Evolutionary conservation across 2,888 invertebrate species (phyloP).

Genomic region (Drosophila lutescens): DNA sequence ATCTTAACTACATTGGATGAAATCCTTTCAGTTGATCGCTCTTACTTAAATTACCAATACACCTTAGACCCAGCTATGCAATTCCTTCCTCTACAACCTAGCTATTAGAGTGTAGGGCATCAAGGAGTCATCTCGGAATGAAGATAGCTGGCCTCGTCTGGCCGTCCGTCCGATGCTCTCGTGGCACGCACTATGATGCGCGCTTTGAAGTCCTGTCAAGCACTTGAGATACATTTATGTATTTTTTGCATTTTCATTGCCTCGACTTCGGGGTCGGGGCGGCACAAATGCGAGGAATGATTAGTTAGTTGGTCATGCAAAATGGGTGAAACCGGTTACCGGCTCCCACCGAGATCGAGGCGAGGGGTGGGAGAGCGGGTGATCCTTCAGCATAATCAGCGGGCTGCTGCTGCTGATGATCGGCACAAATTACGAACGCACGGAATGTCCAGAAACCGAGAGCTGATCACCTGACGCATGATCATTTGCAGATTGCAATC

Average conservation of each 20-base stretch:
- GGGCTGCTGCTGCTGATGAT: constrained; percentile 51
- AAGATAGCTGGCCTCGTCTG: constrained; percentile 38
- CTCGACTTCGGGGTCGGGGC: constrained; percentile 32
- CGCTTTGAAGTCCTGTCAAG: constrained; percentile 80
- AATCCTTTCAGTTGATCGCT: no score
- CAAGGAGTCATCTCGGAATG: constrained; percentile 2
- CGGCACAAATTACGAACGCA: constrained; percentile 70
- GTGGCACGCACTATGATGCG: constrained; percentile 78
- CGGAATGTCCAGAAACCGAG: constrained; percentile 61
- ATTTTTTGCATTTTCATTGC: constrained; percentile 79
- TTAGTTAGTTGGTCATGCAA: constrained; percentile 76
- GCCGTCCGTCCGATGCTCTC: constrained; percentile 52
- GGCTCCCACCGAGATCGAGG: constrained; percentile 9
- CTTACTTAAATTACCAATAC: no score
- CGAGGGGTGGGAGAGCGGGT: constrained; percentile 5
- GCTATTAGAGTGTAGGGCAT: constrained; percentile 12
- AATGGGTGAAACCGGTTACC: constrained; percentile 74
- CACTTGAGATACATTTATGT: constrained; percentile 80
- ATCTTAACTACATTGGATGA: no score
- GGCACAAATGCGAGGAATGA: constrained; percentile 72
- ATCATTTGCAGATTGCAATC: constrained; percentile 66
- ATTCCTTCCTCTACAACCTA: not conserved
- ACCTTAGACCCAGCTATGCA: no score
- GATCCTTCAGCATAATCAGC: constrained; percentile 77
- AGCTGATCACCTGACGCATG: constrained; percentile 54